A percentile compares a stretch with the other conserved stretches of the same genome.
Conservation (phyloP, 2,797 vertebrate species). For the Amniataba percoides region DNA sequence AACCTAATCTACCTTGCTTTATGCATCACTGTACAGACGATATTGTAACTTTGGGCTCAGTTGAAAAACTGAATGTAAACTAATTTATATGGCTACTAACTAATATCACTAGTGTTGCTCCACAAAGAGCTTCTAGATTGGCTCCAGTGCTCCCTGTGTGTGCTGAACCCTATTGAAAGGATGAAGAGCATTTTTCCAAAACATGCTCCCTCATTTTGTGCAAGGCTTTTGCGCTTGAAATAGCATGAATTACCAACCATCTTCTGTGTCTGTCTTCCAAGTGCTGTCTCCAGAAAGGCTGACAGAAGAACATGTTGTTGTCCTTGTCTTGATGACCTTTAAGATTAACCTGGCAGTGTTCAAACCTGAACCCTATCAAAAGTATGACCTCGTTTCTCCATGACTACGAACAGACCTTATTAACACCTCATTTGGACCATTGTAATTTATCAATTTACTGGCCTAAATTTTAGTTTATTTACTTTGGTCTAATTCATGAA, state of each 20-base stretch:
- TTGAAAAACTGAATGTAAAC: slow-evolving; percentile 26
- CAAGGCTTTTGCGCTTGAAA: neutral
- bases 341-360: neutral
- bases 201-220: no score
- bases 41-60: neutral
- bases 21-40: neutral
- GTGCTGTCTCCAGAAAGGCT: neutral
- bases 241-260: neutral
- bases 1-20: neutral
- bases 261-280: neutral
- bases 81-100: neutral
- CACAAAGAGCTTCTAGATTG: neutral
- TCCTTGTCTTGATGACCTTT: neutral
- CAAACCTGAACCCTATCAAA: no score
- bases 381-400: neutral
- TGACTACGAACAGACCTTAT: slow-evolving; percentile 1
- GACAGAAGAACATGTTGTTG: neutral
- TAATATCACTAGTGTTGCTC: no score
- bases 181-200: no score
- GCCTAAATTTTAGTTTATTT: neutral
- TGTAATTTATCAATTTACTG: neutral
- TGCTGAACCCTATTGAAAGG: neutral
- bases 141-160: no score
- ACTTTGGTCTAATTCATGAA: neutral
- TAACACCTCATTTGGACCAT: neutral